Percentiles rank a stretch among this genome's conserved stretches.
phyloP scores from a whole-genome alignment of 2,888 invertebrate species.

The Tryphoninae sp. region DNA sequence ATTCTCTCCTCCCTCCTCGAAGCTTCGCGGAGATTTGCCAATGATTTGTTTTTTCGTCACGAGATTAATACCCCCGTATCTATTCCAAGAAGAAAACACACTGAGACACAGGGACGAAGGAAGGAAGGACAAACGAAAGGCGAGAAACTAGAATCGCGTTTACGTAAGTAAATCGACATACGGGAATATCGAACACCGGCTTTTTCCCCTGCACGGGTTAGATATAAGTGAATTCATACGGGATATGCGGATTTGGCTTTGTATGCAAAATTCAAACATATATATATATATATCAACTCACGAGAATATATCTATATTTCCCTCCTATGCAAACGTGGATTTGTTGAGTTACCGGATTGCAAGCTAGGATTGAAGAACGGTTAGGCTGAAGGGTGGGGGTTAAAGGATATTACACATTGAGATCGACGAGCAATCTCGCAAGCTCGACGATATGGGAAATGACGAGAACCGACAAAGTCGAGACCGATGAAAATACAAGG shows the following conservation, averaged over 20 bases:
- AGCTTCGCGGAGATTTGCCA: neutral
- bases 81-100: neutral
- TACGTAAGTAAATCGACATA: constrained; percentile 55
- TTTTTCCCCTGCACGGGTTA: constrained; percentile 32
- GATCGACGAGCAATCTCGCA: constrained; percentile 58
- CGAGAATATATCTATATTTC: constrained; percentile 4
- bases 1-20: neutral
- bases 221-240: constrained; percentile 49
- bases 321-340: constrained; percentile 31
- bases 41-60: neutral
- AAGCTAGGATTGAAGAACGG: neutral
- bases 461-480: constrained; percentile 55
- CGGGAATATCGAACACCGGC: constrained; percentile 43
- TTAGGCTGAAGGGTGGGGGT: neutral
- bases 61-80: neutral
- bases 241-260: constrained; percentile 31
- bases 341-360: constrained; percentile 45
- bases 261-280: neutral
- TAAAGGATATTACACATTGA: constrained; percentile 55
- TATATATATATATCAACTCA: constrained; percentile 1
- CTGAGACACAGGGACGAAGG: constrained; percentile 5
- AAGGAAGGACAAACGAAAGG: neutral
- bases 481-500: constrained; percentile 57
- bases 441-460: constrained; percentile 46
- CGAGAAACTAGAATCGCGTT: constrained; percentile 39